These are phyloP conservation scores for Psix sp. DNA, from an alignment of 1,140 invertebrate genomes.

Conservation along the genomic window DNA sequence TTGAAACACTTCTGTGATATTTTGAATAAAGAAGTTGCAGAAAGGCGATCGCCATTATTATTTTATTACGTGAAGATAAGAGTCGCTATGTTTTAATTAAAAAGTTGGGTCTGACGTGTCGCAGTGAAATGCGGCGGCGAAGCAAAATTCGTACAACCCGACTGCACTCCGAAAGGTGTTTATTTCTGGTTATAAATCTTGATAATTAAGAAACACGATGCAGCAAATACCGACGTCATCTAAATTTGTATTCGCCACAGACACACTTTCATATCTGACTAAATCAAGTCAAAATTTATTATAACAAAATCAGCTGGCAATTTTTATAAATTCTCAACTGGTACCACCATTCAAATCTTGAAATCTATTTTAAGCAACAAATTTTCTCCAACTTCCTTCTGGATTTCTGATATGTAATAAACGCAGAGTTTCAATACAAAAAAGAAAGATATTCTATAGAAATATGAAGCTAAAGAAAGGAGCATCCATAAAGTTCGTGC, in stretches of 20 bases:
- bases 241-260: conserved; percentile 36
- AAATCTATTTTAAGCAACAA: no score
- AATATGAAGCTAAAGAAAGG: no score
- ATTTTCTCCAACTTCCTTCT: no score
- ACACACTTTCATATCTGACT: conserved; percentile 22
- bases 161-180: conserved; percentile 50
- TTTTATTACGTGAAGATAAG: conserved; percentile 35
- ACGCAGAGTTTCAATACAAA: no score
- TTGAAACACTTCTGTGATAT: not conserved
- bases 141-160: conserved; percentile 42
- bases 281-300: conserved; percentile 31
- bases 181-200: conserved; percentile 54
- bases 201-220: conserved; percentile 53
- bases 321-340: conserved; percentile 1
- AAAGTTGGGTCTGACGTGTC: conserved; percentile 30
- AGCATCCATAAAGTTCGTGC: no score
- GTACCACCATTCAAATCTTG: no score
- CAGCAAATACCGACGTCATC: conserved; percentile 35
- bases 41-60: conserved; percentile 22
- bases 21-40: not conserved
- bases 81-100: conserved; percentile 52
- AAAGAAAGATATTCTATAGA: no score
- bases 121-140: conserved; percentile 26
- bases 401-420: no score
- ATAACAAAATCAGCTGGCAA: conserved; percentile 2